Evolutionary conservation across 2,113 vertebrate species (phyloP), one percentile per base, ranked within the genome.

Genomic region (Microcebus griseorufus): DNA sequence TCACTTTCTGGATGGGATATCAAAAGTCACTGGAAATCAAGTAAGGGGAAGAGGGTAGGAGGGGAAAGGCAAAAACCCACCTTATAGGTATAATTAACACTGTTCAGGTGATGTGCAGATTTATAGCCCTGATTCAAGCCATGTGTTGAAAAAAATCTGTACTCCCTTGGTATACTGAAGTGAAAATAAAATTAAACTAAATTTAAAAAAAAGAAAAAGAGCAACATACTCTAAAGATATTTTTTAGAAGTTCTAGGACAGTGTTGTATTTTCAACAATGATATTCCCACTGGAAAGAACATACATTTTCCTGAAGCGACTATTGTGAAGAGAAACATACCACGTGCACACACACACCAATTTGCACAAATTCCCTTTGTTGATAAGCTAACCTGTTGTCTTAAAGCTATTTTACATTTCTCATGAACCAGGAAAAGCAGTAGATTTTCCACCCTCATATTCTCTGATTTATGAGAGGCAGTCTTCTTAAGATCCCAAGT

Each of bases 251-350:
- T 70, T 65, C 29, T 64, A 27, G 17, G 32, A 60, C 17, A 82
- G 12, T 67, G 25, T 78, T 89, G 76, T 80, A n/a, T 88, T 96
- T 96, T 81, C 27, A 91, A 69, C 12, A n/a, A 9, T 51, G 8
- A 16, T 39, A 45, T 58, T 9, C 11, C 6, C 32, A 85, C 7
- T 76, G 27, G 45, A 75, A 55, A 79, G 23, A 79, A 51, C 9
- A 55, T 27, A 51, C 2, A 45, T 86, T 83, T 82, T 84, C 3
- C 23, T 70, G 51, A 96, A 18, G 12, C 60, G 18, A 55, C 37
- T 69, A 45, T 70, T 79, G 80, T 75, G 23, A 95, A 88, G 25
- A 55, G 4, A 84, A 80, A 62, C 17, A 85, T 18, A 67, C 20
- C 39, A 72, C 11, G 9, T 23, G 25, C 9, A 10, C 2, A 1